Conservation (phyloP, 1,140 invertebrate species). For the Ptiloglossa arizonensis region DNA sequence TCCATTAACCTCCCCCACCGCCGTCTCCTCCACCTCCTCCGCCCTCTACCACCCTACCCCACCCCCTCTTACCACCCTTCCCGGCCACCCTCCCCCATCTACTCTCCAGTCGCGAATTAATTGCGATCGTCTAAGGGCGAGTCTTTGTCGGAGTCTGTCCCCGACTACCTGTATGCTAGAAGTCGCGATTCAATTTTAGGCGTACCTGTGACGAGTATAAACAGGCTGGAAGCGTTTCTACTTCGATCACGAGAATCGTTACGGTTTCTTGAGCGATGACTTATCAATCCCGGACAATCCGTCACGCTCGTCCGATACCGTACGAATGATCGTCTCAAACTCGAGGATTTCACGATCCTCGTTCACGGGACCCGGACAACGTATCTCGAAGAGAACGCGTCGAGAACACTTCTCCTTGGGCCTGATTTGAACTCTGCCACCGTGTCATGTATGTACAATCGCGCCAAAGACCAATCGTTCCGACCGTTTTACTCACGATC, state of each 20-base stretch:
- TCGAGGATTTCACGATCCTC: too few relatives aligned
- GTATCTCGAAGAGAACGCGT: too few relatives aligned
- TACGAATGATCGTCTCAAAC: too few relatives aligned
- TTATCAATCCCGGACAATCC: too few relatives aligned
- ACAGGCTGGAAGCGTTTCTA: background rate
- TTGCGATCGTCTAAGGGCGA: conserved; percentile 78
- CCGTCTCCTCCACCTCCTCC: conserved; percentile 16
- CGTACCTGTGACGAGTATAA: conserved; percentile 37
- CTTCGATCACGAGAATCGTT: background rate
- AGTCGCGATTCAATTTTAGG: conserved; percentile 62
- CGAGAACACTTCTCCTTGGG: too few relatives aligned
- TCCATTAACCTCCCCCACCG: conserved; percentile 73
- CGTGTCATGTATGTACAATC: too few relatives aligned
- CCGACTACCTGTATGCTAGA: conserved; percentile 64
- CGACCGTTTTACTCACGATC: too few relatives aligned
- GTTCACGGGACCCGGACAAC: too few relatives aligned
- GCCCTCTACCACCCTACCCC: conserved; percentile 25
- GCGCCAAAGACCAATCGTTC: too few relatives aligned
- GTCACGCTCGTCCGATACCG: too few relatives aligned
- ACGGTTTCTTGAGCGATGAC: background rate
- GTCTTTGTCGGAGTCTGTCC: conserved; percentile 71
- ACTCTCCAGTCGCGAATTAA: conserved; percentile 77
- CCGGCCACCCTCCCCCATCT: conserved; percentile 47
- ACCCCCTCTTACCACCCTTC: too few relatives aligned
- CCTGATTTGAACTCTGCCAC: too few relatives aligned